Conservation (phyloP, 1,140 invertebrate species). For the Callitettix versicolor region DNA sequence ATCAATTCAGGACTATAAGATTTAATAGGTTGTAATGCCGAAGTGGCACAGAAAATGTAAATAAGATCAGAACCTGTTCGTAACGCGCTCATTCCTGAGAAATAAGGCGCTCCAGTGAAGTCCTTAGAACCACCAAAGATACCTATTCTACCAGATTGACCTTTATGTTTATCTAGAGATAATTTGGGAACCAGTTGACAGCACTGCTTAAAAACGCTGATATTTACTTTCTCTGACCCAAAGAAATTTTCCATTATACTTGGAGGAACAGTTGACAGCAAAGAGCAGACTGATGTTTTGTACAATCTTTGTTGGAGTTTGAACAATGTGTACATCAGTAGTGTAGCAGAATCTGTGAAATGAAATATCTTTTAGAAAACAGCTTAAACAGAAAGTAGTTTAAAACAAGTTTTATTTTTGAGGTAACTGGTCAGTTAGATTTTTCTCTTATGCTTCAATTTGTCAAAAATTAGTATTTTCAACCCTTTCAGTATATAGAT, state of each 20-base stretch:
- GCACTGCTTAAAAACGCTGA: background rate
- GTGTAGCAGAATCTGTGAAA: too few species aligned
- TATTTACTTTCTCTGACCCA: background rate
- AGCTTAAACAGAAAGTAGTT: too few species aligned
- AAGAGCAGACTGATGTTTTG: too few species aligned
- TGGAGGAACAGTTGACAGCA: too few species aligned
- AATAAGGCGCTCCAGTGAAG: constrained; percentile 95
- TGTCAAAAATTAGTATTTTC: too few species aligned
- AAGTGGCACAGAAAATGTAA: constrained; percentile 79
- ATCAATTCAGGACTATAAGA: constrained; percentile 95
- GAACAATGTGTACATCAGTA: too few species aligned
- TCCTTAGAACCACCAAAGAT: constrained; percentile 79
- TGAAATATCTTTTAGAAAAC: too few species aligned
- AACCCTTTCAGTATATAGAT: too few species aligned
- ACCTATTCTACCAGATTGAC: constrained; percentile 24
- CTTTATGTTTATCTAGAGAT: constrained; percentile 22
- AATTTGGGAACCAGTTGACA: constrained; percentile 13
- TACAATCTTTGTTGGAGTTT: too few species aligned
- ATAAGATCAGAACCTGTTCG: constrained; percentile 75
- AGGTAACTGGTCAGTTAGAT: too few species aligned
- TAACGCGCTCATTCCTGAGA: constrained; percentile 80
- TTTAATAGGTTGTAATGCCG: constrained; percentile 83
- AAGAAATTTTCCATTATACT: background rate
- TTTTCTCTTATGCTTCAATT: too few species aligned
- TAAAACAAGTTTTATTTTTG: too few species aligned